Conservation (phyloP, 2,797 vertebrate species). For the Sebastes baramenuke region DNA sequence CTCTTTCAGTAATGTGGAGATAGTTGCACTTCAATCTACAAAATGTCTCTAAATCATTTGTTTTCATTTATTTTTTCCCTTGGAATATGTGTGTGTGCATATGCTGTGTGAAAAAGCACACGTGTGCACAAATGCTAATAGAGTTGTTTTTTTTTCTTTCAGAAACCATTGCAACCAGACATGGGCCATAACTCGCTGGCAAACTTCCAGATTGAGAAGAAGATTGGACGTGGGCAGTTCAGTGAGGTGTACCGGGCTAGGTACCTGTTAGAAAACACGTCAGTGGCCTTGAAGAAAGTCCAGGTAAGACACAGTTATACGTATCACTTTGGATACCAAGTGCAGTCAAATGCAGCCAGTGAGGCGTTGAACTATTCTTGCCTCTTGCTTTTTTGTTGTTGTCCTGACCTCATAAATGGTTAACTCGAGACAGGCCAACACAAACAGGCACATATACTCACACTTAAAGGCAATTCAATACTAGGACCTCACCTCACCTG, state of each 20-base stretch:
- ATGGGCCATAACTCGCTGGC: constrained; percentile 94
- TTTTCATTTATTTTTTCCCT: neutral
- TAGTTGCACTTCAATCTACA: neutral
- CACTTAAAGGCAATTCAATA: neutral
- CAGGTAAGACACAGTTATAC: constrained; percentile 84
- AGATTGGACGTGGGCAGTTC: constrained; percentile 97
- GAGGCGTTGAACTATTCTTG: neutral
- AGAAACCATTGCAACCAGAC: constrained; percentile 93
- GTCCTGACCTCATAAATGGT: neutral
- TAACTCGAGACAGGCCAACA: neutral
- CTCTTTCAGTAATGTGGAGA: neutral
- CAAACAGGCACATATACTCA: neutral
- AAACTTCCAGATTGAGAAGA: constrained; percentile 97
- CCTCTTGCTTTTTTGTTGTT: neutral
- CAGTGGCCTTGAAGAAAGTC: constrained; percentile 97
- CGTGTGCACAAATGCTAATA: neutral
- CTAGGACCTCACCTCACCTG: neutral
- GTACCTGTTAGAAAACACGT: constrained; percentile 91
- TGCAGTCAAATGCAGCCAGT: neutral
- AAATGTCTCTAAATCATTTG: neutral
- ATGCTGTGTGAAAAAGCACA: neutral
- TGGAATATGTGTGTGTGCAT: neutral
- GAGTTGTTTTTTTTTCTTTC: constrained; percentile 7
- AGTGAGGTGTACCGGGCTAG: constrained; percentile 96
- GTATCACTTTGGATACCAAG: neutral